Conservation (phyloP, 2,888 invertebrate genomes). For the Temnothorax rugatulus region DNA sequence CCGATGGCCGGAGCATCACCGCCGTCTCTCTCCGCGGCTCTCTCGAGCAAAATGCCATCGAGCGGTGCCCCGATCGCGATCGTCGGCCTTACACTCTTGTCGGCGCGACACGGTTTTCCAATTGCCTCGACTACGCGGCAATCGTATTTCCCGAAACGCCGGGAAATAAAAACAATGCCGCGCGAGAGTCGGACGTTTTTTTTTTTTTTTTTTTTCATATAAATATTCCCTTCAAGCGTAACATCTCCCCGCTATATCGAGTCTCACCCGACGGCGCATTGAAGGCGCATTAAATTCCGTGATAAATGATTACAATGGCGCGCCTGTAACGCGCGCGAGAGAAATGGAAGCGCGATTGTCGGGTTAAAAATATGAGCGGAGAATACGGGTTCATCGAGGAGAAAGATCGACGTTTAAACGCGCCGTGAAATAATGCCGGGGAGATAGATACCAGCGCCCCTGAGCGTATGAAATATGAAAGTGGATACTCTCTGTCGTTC, state of each 20-base stretch:
- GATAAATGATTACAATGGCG: conserved; percentile 56
- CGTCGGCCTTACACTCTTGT: background rate
- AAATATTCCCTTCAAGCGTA: conserved; percentile 14
- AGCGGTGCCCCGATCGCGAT: conserved; percentile 11
- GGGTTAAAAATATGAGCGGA: conserved; percentile 49
- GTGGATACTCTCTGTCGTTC: conserved; percentile 11
- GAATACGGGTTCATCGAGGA: conserved; percentile 43
- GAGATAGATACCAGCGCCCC: conserved; percentile 32
- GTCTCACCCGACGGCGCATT: conserved; percentile 30
- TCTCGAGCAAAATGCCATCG: conserved; percentile 2
- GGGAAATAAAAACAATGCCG: background rate
- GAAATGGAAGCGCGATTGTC: conserved; percentile 29
- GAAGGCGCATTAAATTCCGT: conserved; percentile 34
- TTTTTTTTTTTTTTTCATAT: conserved; percentile 12
- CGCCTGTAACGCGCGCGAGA: background rate
- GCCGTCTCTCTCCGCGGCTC: background rate
- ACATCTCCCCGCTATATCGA: conserved; percentile 24
- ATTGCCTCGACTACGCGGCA: conserved; percentile 4
- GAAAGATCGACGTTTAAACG: conserved; percentile 44
- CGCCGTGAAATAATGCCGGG: conserved; percentile 40
- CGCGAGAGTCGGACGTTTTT: background rate
- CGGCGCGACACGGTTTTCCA: conserved; percentile 11
- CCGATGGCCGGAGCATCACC: background rate
- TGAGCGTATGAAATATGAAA: conserved; percentile 37
- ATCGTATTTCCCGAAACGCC: background rate